Base-by-base conservation (phyloP, 2,888 invertebrate species). In the Ctenicera cuprea region DNA sequence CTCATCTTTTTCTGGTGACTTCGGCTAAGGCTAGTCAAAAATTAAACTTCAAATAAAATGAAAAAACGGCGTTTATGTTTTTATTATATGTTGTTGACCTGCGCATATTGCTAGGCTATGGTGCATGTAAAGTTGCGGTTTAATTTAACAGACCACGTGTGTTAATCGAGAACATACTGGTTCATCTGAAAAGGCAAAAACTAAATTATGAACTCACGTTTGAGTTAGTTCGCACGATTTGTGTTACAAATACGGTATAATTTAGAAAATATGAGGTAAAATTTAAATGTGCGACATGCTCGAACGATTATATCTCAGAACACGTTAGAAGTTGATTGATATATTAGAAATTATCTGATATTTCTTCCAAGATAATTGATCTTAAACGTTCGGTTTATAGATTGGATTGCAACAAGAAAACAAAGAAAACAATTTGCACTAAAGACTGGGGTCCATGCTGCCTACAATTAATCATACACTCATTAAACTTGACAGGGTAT, bases 291-390 rank as follows among this genome's bases (percentile, higher is more conserved):
- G 64, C 63, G 70, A 64, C 70, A 71, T 71, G 70, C 64, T 63
- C 70, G 52, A 71, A 54, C 63, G 70, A 71, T 71, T 71, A 68
- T 61, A 59, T 50, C 68, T 67, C 72, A 73, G 73, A 76, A 20
- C 76, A 75, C 71, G 65, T 70, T 71, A 65, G 63, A 71, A 63
- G 30, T 37, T 73, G 70, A 73, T 73, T 73, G 64, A 70, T 73
- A 63, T 74, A 70, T 74, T 67, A 69, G 57, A 62, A 70, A 73
- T 73, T 75, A 63, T 54, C 75, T 41, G 59, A 59, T 59, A 59
- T 59, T 59, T 59, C 59, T 59, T 18, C 38, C 14, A 59, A 16
- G 59, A 59, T 59, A 59, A 75, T 75, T 72, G 75, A 75, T 75
- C 75, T 65, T 75, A 73, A 75, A 73, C 62, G 70, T 69, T 75